A percentile compares a stretch with the other conserved stretches of the same genome.
phyloP scores from a whole-genome alignment of 2,113 vertebrate species.

The Zonotrichia leucophrys region DNA sequence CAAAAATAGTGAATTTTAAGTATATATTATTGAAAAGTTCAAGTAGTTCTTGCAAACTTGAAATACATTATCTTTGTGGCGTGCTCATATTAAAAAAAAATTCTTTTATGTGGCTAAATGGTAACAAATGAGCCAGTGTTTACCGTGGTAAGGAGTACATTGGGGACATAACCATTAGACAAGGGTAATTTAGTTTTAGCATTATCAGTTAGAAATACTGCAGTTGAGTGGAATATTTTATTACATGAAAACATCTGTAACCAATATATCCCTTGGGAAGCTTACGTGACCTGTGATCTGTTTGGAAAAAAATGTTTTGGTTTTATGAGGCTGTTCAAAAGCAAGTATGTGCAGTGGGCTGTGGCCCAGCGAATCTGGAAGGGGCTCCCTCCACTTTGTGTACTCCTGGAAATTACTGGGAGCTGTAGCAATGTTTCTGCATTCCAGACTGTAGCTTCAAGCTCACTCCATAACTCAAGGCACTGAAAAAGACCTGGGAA shows the following conservation, averaged over 20 bases:
- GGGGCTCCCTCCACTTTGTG: background rate
- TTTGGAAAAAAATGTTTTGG: constrained; percentile 53
- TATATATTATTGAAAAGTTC: background rate
- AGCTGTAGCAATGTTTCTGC: background rate
- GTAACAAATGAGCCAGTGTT: constrained; percentile 52
- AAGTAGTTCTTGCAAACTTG: background rate
- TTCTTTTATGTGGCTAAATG: constrained; percentile 31
- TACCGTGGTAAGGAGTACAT: constrained; percentile 47
- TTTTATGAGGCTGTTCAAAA: constrained; percentile 53
- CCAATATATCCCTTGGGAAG: constrained; percentile 68
- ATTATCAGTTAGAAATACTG: constrained; percentile 67
- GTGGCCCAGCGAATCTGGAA: background rate
- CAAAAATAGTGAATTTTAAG: background rate
- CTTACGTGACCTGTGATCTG: constrained; percentile 66
- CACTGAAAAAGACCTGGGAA: background rate
- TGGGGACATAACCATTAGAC: constrained; percentile 63
- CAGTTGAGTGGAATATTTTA: constrained; percentile 68
- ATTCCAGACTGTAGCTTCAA: background rate
- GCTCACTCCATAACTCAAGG: background rate
- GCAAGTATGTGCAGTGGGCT: background rate
- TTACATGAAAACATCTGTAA: constrained; percentile 73
- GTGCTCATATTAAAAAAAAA: background rate
- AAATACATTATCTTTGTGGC: background rate
- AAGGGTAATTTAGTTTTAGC: constrained; percentile 70
- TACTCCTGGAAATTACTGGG: constrained; percentile 15